Percentiles rank a stretch among this genome's conserved stretches.
phyloP scores from a whole-genome alignment of 2,888 invertebrate species.

The Eupithecia pulchellata region DNA sequence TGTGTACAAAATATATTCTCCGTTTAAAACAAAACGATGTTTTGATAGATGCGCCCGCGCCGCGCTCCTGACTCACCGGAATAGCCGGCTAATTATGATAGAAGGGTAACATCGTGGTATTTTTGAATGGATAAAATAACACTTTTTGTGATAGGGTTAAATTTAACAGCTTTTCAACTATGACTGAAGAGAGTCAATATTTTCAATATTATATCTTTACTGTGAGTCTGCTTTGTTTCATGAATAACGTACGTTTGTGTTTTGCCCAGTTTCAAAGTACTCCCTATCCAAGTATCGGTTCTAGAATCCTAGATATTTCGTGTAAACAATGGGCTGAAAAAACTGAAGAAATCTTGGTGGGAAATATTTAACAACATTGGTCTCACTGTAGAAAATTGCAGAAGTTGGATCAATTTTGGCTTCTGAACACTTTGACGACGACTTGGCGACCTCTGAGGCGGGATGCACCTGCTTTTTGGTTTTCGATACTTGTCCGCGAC shows the following conservation, averaged over 20 bases:
- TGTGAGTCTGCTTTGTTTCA: too few relatives aligned
- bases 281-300: too few relatives aligned
- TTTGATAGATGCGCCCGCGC: constrained; percentile 51
- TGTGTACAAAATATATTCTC: constrained; percentile 50
- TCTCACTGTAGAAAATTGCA: too few relatives aligned
- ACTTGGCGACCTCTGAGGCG: too few relatives aligned
- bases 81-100: constrained; percentile 52
- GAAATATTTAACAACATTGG: background rate
- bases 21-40: constrained; percentile 52
- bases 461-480: too few relatives aligned
- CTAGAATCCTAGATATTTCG: too few relatives aligned
- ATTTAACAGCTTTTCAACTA: background rate
- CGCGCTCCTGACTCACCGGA: constrained; percentile 44
- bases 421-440: too few relatives aligned
- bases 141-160: constrained; percentile 4
- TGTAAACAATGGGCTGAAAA: background rate
- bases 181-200: background rate
- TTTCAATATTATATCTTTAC: too few relatives aligned
- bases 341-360: background rate
- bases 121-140: constrained; percentile 27
- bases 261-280: too few relatives aligned
- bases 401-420: too few relatives aligned
- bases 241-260: too few relatives aligned
- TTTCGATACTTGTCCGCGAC: too few relatives aligned
- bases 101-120: constrained; percentile 43